phyloP scores from a whole-genome alignment of 2,888 invertebrate genomes.

The Melanchra persicariae region DNA sequence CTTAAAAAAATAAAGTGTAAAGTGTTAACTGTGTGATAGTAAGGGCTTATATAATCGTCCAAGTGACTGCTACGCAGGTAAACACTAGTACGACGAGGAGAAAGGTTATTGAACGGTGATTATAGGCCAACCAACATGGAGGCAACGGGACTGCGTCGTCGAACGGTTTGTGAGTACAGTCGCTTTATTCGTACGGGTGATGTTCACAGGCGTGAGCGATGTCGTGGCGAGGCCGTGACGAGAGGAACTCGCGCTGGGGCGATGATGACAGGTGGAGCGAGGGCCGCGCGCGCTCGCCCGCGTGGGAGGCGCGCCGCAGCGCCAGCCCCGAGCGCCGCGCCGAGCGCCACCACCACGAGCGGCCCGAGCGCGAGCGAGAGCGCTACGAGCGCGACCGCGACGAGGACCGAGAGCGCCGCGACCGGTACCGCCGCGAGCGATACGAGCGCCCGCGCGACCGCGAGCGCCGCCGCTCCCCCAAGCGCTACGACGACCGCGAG shows the following conservation, averaged over 20 bases:
- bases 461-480: conserved; percentile 68
- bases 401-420: conserved; percentile 60
- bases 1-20: conserved; percentile 25
- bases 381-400: conserved; percentile 68
- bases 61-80: conserved; percentile 78
- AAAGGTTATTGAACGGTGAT: conserved; percentile 79
- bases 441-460: conserved; percentile 65
- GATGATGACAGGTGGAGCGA: conserved; percentile 70
- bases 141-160: conserved; percentile 63
- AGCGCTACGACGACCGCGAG: conserved; percentile 71
- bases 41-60: conserved; percentile 45
- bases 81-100: conserved; percentile 74
- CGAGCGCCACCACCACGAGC: conserved; percentile 64
- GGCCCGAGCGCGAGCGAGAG: conserved; percentile 56
- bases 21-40: conserved; percentile 54
- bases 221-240: conserved; percentile 87
- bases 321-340: conserved; percentile 73
- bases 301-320: conserved; percentile 83
- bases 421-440: conserved; percentile 65
- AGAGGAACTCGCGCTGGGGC: conserved; percentile 82
- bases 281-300: conserved; percentile 78
- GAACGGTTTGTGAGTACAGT: conserved; percentile 78
- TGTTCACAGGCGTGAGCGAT: conserved; percentile 86
- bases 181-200: conserved; percentile 81
- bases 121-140: conserved; percentile 73